Conservation (phyloP, 2,888 invertebrate species). For the Diarsia rubi region DNA sequence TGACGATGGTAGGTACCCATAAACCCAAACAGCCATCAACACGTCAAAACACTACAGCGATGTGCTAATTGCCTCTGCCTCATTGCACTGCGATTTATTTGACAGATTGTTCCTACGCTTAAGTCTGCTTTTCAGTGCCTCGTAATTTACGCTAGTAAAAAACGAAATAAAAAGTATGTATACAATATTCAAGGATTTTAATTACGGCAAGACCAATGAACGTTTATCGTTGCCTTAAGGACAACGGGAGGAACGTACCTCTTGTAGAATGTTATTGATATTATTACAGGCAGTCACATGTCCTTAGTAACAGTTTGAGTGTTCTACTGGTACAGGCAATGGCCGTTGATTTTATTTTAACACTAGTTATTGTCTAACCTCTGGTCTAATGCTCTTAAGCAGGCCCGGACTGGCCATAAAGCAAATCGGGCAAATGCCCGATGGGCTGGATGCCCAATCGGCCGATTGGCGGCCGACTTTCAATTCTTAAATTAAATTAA, state of each 20-base stretch:
- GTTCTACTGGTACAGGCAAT: not conserved
- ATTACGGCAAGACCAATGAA: constrained; percentile 48
- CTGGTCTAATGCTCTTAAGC: too few species aligned
- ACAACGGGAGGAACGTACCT: constrained; percentile 23
- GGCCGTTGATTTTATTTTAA: not conserved
- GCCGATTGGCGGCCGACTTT: too few species aligned
- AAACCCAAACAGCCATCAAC: not conserved
- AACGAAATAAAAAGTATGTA: constrained; percentile 31
- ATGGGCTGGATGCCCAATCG: too few species aligned
- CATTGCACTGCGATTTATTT: constrained; percentile 30
- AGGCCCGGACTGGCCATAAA: too few species aligned
- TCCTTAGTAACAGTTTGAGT: not conserved
- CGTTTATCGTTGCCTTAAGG: constrained; percentile 35
- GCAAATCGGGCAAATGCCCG: too few species aligned
- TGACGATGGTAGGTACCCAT: not conserved
- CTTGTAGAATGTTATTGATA: constrained; percentile 1
- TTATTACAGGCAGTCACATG: not conserved
- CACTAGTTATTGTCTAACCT: not conserved
- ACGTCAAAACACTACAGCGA: constrained; percentile 2
- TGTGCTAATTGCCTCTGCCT: not conserved
- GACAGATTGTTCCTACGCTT: constrained; percentile 33
- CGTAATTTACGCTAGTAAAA: constrained; percentile 44
- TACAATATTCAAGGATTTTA: constrained; percentile 50
- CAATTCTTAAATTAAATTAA: too few species aligned
- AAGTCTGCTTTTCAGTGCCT: constrained; percentile 32